Conservation (phyloP, 2,888 invertebrate species). For the Drosophila pseudotalamancana region DNA sequence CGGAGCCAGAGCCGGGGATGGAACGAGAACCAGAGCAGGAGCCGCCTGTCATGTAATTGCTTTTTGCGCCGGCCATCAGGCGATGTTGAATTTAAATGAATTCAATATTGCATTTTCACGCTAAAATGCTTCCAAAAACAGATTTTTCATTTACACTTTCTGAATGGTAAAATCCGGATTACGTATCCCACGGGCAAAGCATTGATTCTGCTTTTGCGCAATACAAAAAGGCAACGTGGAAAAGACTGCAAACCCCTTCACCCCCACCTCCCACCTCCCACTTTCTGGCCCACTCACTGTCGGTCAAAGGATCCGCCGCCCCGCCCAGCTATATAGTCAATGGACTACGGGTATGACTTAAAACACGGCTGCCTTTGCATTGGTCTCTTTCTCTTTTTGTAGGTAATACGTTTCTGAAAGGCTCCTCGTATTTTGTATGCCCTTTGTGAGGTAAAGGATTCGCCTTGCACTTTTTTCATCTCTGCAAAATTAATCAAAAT, state of each 20-base stretch:
- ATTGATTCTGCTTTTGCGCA: conserved; percentile 76
- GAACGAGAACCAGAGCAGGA: conserved; percentile 5
- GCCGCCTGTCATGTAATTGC: conserved; percentile 73
- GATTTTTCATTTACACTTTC: conserved; percentile 83
- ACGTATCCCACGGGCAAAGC: conserved; percentile 81
- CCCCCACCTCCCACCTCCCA: conserved; percentile 1
- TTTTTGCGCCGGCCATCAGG: conserved; percentile 59
- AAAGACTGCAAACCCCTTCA: conserved; percentile 13
- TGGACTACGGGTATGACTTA: conserved; percentile 32
- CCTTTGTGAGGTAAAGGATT: conserved; percentile 70
- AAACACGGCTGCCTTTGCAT: conserved; percentile 28
- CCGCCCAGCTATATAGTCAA: conserved; percentile 17
- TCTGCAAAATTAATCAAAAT: conserved; percentile 77
- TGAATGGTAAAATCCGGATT: conserved; percentile 82
- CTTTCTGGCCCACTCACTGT: conserved; percentile 12
- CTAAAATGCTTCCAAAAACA: conserved; percentile 83
- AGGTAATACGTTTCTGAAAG: conserved; percentile 63
- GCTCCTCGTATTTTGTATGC: conserved; percentile 73
- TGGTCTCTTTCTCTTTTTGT: conserved; percentile 1
- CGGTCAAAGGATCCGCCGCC: conserved; percentile 59
- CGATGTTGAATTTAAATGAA: conserved; percentile 80
- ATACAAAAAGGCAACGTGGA: conserved; percentile 31
- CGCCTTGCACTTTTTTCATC: conserved; percentile 54
- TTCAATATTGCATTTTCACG: conserved; percentile 83
- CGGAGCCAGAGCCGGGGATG: no score